These are phyloP conservation scores for Arbacia lixula DNA, from an alignment of 53 echinoderm and acorn worm species.

Conservation along the genomic window DNA sequence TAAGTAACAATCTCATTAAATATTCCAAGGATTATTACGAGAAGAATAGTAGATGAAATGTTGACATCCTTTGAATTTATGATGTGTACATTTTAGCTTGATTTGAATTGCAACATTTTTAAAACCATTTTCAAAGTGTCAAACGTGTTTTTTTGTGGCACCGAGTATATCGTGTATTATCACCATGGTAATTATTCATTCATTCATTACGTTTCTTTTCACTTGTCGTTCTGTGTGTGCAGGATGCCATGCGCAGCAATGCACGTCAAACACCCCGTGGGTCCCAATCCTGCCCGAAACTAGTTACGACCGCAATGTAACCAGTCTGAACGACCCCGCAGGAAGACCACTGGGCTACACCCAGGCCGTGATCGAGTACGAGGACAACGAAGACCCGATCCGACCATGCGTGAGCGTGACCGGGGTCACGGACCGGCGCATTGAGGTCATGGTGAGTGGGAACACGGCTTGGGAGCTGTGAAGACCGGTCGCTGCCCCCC, in stretches of 20 bases:
- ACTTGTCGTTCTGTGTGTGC: no score
- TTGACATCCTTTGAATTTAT: no score
- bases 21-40: no score
- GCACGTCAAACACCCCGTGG: conserved; percentile 17
- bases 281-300: conserved; percentile 53
- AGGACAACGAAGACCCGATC: conserved; percentile 57
- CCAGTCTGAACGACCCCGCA: conserved; percentile 61
- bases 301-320: conserved; percentile 66
- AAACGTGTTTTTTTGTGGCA: no score
- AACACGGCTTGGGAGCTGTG: not conserved
- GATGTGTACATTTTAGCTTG: no score
- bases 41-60: no score
- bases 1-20: no score
- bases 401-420: conserved; percentile 70
- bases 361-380: conserved; percentile 66
- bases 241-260: conserved; percentile 28
- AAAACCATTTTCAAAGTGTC: no score
- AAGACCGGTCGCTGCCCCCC: not conserved
- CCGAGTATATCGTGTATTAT: no score
- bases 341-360: conserved; percentile 79
- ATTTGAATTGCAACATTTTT: no score
- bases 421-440: conserved; percentile 60
- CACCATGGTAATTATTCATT: no score
- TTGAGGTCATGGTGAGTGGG: conserved; percentile 85
- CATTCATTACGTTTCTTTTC: no score